Base-by-base conservation (phyloP, 64 coral and sea anemone species). In the Montipora cactus region DNA sequence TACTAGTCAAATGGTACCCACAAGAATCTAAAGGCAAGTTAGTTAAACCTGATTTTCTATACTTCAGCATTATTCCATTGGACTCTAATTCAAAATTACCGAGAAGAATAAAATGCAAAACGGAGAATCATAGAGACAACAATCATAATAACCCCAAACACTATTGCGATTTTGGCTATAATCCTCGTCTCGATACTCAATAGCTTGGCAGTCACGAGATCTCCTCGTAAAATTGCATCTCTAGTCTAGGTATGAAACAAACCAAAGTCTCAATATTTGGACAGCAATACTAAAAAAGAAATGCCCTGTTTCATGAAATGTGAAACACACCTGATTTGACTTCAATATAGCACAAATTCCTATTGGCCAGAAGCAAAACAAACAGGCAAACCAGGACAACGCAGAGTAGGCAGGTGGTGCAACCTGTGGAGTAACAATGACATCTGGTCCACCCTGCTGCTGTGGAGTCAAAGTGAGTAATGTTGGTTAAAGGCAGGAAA, bases 341-440 rank as follows among this genome's bases (percentile, higher is more conserved):
- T 37, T 37, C 28, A 37, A 37, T 37, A 37, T 0, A 37, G 28
- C 28, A 37, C 28, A 37, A 37, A 37, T 37, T 0, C 28, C 28
- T 37, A 37, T 37, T 37, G 28, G 0, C 1, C 0, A 37, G n/a
- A n/a, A n/a, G 28, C 28, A 37, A 37, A 37, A 37, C 28, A 37
- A 37, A 37, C 28, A 37, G 28, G 28, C 28, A 37, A 37, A 37
- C 28, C 28, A 37, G 28, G 28, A 37, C 28, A 37, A 37, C 19
- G 7, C 67, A 92, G 55, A 92, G 53, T 92, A 53, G 19, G 84
- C 90, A 59, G 90, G 90, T 8, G 90, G 90, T 1, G 55, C 80
- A n/a, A 82, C 16, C 59, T 67, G 58, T 59, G 62, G 61, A 74
- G 22, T 79, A 44, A 91, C 2, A 45, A 83, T 47, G 25, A 59